Conservation (phyloP, 2,888 invertebrate species). For the Melipona bicolor region DNA sequence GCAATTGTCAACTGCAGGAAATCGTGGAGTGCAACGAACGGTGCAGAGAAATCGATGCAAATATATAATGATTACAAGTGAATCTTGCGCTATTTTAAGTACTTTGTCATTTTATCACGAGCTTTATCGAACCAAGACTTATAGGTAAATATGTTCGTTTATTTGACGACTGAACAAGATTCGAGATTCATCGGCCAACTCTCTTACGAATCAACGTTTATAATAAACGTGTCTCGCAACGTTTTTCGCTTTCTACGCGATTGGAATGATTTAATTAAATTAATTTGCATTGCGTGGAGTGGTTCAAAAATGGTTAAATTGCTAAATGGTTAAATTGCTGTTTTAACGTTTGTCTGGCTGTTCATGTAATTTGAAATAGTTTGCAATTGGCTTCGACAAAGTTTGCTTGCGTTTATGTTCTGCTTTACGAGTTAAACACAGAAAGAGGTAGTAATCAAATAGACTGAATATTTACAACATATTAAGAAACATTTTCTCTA, state of each 20-base stretch:
- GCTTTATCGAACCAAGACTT: background rate
- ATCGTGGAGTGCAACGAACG: slow-evolving; percentile 53
- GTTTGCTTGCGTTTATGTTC: background rate
- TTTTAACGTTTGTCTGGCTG: background rate
- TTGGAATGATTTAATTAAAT: background rate
- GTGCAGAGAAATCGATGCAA: slow-evolving; percentile 40
- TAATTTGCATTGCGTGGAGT: background rate
- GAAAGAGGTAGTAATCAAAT: background rate
- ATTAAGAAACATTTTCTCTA: background rate
- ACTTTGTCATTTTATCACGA: background rate
- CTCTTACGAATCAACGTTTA: background rate
- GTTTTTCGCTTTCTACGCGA: background rate
- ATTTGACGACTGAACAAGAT: background rate
- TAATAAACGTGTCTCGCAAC: background rate
- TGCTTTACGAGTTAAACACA: background rate
- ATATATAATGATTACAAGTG: slow-evolving; percentile 35
- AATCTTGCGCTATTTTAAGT: slow-evolving; percentile 40
- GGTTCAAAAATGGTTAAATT: background rate
- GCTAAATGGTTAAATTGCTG: background rate
- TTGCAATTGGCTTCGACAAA: background rate
- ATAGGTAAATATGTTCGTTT: background rate
- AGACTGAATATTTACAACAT: background rate
- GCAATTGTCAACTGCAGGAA: slow-evolving; percentile 54
- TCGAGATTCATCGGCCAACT: background rate
- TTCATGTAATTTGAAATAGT: background rate